These are phyloP conservation scores for Eupsittula cactorum DNA, from an alignment of 2,113 vertebrate species.

Conservation along the genomic window DNA sequence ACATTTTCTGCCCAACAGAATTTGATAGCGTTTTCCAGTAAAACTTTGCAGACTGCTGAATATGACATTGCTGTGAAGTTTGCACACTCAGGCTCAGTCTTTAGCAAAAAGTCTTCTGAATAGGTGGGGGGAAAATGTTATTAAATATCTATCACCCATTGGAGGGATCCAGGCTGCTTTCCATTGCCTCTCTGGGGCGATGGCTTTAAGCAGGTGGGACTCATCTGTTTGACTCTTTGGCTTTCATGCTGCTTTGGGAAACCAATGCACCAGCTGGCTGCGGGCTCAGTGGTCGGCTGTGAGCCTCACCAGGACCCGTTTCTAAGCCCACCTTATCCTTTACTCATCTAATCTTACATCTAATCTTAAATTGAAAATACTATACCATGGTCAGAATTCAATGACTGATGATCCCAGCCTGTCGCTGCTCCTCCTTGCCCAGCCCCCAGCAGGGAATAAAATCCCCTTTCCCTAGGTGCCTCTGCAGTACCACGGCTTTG, in stretches of 20 bases:
- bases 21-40: background rate
- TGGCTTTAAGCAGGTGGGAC: conserved; percentile 21
- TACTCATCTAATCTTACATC: background rate
- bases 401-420: background rate
- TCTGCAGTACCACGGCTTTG: background rate
- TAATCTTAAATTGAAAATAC: background rate
- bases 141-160: background rate
- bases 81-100: background rate
- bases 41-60: background rate
- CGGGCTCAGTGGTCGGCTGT: background rate
- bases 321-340: background rate
- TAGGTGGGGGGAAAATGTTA: background rate
- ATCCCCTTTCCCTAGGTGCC: background rate
- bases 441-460: background rate
- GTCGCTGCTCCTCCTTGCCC: background rate
- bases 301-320: background rate
- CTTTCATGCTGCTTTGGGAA: background rate
- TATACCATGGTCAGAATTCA: background rate
- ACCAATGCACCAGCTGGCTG: background rate
- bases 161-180: background rate
- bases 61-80: background rate
- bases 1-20: background rate
- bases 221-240: background rate
- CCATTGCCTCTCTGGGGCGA: background rate
- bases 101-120: background rate